Conservation (phyloP, 1,140 invertebrate genomes). For the Tetramorium parvispinum region DNA sequence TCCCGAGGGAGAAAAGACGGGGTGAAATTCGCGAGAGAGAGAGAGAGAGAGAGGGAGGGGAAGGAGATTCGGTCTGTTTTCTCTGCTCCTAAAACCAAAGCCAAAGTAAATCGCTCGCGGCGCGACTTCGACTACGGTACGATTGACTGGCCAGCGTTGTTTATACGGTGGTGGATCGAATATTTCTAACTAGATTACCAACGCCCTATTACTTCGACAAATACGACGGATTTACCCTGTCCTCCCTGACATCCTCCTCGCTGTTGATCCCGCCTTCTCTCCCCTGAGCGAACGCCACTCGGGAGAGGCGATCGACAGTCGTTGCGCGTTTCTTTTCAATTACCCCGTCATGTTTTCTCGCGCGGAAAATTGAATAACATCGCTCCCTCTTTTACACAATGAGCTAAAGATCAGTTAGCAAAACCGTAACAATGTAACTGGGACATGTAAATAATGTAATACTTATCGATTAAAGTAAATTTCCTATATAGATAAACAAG, state of each 20-base stretch:
- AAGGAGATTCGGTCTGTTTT: conserved; percentile 52
- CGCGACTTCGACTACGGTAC: conserved; percentile 53
- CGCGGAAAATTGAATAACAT: conserved; percentile 19
- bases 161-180: conserved; percentile 78
- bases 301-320: neutral
- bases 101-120: conserved; percentile 76
- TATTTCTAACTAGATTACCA: conserved; percentile 80
- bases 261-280: neutral
- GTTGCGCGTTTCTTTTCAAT: conserved; percentile 45
- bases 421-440: conserved; percentile 16
- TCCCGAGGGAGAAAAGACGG: conserved; percentile 47
- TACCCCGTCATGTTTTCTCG: neutral
- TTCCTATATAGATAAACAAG: neutral
- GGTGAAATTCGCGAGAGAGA: neutral
- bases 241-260: neutral
- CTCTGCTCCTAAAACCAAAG: conserved; percentile 59
- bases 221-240: conserved; percentile 56
- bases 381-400: neutral
- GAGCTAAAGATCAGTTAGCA: neutral
- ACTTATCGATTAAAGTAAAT: neutral
- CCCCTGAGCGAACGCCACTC: neutral
- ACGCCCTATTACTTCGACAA: conserved; percentile 71
- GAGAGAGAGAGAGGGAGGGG: neutral
- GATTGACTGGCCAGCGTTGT: conserved; percentile 69
- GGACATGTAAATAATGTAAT: neutral